phyloP scores from a whole-genome alignment of 2,113 vertebrate genomes.

The Trematocara stigmaticum region DNA sequence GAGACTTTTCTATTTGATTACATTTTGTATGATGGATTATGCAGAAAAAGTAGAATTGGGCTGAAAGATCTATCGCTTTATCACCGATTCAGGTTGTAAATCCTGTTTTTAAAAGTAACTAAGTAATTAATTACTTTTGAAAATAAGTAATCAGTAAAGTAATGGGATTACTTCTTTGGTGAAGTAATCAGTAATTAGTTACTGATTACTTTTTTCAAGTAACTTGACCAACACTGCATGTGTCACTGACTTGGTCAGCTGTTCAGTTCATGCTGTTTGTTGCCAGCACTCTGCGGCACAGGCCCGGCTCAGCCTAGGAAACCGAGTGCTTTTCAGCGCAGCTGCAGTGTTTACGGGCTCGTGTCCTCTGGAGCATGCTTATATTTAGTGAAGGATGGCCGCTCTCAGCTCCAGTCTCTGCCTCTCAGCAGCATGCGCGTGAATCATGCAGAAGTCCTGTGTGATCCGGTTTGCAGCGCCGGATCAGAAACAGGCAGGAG shows the following conservation, averaged over 20 bases:
- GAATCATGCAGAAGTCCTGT: neutral
- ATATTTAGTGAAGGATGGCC: slow-evolving; percentile 3
- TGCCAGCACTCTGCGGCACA: neutral
- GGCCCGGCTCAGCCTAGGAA: neutral
- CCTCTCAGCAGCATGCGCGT: neutral
- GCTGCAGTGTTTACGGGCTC: neutral
- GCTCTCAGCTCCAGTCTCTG: neutral
- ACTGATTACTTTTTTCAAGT: too few relatives aligned
- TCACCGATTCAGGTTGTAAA: too few relatives aligned
- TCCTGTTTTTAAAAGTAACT: too few relatives aligned
- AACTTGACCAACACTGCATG: too few relatives aligned
- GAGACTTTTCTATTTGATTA: too few relatives aligned
- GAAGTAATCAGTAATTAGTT: too few relatives aligned
- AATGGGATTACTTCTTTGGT: too few relatives aligned
- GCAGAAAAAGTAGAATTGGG: too few relatives aligned
- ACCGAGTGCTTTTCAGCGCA: neutral
- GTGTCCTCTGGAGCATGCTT: neutral
- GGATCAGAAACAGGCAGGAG: neutral
- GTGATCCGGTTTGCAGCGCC: neutral
- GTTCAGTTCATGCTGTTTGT: neutral
- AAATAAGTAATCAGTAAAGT: too few relatives aligned
- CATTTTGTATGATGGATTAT: too few relatives aligned
- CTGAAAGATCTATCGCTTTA: too few relatives aligned
- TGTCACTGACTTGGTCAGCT: neutral
- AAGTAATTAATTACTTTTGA: too few relatives aligned